Evolutionary conservation across 2,888 invertebrate genomes (phyloP), one percentile per base, ranked within the genome.

Genomic region (Saturnia pavonia): DNA sequence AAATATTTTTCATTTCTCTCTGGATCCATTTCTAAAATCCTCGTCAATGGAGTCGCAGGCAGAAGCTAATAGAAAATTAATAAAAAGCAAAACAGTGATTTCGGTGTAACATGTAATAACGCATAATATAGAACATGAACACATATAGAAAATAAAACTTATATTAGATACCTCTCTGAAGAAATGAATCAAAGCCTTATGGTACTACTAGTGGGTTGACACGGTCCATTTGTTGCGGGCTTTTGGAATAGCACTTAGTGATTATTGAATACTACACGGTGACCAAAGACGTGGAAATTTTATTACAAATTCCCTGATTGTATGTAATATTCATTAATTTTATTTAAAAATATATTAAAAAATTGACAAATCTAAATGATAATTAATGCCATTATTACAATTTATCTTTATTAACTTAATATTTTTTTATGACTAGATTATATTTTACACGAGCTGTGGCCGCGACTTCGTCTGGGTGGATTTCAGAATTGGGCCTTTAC

Each of bases 171-270:
- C 4, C 45, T 34, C 16, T 69, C 65, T 12, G 63, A 69, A n/a
- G 65, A 69, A 69, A 65, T 69, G 65, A 69, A 65, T 34, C 40
- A 45, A 48, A 12, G 65, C 16, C 40, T 8, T 69, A 40, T n/a
- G 51, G 51, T 48, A 48, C 22, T 65, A 43, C 22, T 65, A 22
- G 65, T 65, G 69, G 48, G 48, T 25, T 69, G 48, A 27, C 48
- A 65, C 69, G 65, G 69, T 65, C 48, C 69, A 69, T 69, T 69
- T 69, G 69, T 27, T 48, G 9, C 65, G n/a, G 48, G 27, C n/a
- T 40, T 60, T 27, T 3, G 45, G 69, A 63, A 65, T 48, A 65
- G 65, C 69, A 69, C 69, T 69, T 65, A 65, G 48, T 48, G 40
- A n/a, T 65, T 69, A 69, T 69, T 69, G 65, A n/a, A 60, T n/a